phyloP scores from a whole-genome alignment of 2,888 invertebrate species.

The Eristalis tenax region DNA sequence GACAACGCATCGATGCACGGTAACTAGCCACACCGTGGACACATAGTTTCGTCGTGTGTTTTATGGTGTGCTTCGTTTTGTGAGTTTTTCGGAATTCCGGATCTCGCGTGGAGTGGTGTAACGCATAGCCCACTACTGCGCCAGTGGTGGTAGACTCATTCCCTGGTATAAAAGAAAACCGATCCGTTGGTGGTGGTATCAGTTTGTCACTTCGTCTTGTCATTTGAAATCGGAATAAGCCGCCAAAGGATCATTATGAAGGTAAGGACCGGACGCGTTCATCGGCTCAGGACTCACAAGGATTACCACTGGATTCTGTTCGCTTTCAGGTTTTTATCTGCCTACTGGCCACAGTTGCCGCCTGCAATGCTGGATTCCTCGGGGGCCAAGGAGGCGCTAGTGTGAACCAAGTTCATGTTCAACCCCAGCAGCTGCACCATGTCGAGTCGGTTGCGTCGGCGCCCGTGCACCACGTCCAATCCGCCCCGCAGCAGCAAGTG shows the following conservation, averaged over 20 bases:
- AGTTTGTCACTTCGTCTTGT: slow-evolving; percentile 61
- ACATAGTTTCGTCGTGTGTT: not conserved
- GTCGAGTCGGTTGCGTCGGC: not conserved
- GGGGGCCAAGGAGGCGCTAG: slow-evolving; percentile 21
- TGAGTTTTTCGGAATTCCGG: slow-evolving; percentile 41
- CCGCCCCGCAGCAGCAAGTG: slow-evolving; percentile 27
- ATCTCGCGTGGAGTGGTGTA: slow-evolving; percentile 58
- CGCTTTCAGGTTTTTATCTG: slow-evolving; percentile 38
- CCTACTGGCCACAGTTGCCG: slow-evolving; percentile 31
- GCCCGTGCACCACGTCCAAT: slow-evolving; percentile 23
- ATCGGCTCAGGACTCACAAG: not conserved
- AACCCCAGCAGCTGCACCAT: slow-evolving; percentile 38
- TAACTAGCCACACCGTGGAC: slow-evolving; percentile 9
- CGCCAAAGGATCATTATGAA: slow-evolving; percentile 51
- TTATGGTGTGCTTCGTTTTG: slow-evolving; percentile 5
- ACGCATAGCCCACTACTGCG: slow-evolving; percentile 40
- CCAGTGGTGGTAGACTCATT: slow-evolving; percentile 36
- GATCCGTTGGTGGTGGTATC: slow-evolving; percentile 60
- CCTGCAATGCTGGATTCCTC: slow-evolving; percentile 47
- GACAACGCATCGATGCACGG: not conserved
- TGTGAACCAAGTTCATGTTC: slow-evolving; percentile 10
- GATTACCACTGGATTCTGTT: not conserved
- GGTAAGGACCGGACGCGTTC: slow-evolving; percentile 37
- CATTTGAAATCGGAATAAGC: slow-evolving; percentile 48
- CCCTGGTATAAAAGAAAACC: slow-evolving; percentile 65